Base-by-base conservation (phyloP, 2,797 vertebrate genomes). In the Hephaestus fuliginosus region DNA sequence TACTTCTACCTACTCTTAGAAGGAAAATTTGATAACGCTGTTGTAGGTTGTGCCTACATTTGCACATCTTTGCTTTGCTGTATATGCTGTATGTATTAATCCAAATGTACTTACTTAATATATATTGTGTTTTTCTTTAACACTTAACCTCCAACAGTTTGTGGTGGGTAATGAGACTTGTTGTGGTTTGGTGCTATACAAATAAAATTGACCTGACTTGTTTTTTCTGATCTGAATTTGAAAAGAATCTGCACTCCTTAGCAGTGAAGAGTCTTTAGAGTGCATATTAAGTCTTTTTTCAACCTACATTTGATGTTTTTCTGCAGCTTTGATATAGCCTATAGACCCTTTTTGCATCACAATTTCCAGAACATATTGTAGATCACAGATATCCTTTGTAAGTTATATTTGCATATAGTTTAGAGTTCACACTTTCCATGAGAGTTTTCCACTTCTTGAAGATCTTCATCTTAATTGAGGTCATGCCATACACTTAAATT, bases 391-490 rank as follows among this genome's bases (percentile, higher is more conserved):
- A 70, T 61, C 64, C 57, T 66, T 22, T 51, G n/a, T 58, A 48
- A 76, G 44, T 62, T 69, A 76, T 63, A 77, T 85, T 79, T 83
- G 74, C 80, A 83, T 80, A 48, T 41, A 64, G 36, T 77, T 81
- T 39, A 78, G 58, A 76, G 72, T 55, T 76, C 58, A 69, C 36
- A 62, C 57, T 81, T 72, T 68, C 48, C 33, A 9, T 36, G 48
- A 62, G 61, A 55, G 58, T 69, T 83, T 68, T 56, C 33, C 39
- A 60, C 80, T 80, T 78, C 57, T 53, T 69, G n/a, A 33, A 85
- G 78, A 78, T 89, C 46, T 74, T 71, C 18, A 85, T 89, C 71
- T 68, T 81, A 86, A 86, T 82, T 77, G 80, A 86, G 76, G 74
- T 85, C 78, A 68, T 72, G 73, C 75, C 75, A 74, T 55, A 48